Evolutionary conservation across 2,888 invertebrate species (phyloP), one percentile per base, ranked within the genome.

Genomic region (Mycalesis mineus): DNA sequence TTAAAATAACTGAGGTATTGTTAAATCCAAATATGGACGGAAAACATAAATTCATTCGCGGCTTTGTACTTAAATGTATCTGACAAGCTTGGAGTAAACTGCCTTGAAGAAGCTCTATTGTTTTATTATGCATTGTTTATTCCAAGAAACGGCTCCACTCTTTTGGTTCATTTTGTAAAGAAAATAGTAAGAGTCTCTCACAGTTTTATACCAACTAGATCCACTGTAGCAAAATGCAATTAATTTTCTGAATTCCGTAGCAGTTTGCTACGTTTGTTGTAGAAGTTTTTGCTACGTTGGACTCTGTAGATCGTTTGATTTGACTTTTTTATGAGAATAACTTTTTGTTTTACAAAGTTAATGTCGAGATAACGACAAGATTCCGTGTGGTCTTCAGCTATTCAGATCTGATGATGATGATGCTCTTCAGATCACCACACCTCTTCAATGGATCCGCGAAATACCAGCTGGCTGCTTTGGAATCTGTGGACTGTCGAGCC

Each of bases 231-330:
- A 9, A 47, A 45, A 47, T 15, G 31, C 47, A 47, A 33, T 33
- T 47, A 47, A 33, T 33, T 47, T 33, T 33, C 33, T 31, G 47
- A 15, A 47, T 33, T 47, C 33, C 47, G 45, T 45, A 31, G 45
- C 14, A 7, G 29, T 45, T 31, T 29, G 31, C 45, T 45, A 45
- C 15, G 47, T 9, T 14, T 0, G n/a, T 33, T 33, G 47, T 47
- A 47, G 33, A 31, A 47, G 9, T 15, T 47, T 47, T 47, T 15
- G 7, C 1, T 13, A 7, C 14, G 13, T 39, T 39, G 13, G 3
- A 33, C 7, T 13, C 14, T n/a, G 36, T 11, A 36, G 9, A 2
- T 11, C 36, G 9, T 22, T 22, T 22, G 22, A 22, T 22, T 4
- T 2, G 22, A 4, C 22, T 22, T 22, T 22, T 22, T 22, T 22